These are phyloP conservation scores for Eristalis tenax DNA, from an alignment of 2,888 invertebrate genomes.

Conservation along the genomic window DNA sequence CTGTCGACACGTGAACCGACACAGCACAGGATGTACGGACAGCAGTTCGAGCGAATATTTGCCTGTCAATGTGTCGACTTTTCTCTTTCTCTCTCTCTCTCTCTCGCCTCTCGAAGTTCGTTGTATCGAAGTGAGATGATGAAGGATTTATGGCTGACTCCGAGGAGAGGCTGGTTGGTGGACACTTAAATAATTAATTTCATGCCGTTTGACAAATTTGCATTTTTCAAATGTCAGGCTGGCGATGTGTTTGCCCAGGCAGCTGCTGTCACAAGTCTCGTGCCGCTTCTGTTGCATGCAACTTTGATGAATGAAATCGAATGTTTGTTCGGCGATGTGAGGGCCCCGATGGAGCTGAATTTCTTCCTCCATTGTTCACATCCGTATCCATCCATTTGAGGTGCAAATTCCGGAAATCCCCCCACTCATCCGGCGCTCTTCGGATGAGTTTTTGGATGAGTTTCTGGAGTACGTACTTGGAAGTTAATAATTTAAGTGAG, in stretches of 20 bases:
- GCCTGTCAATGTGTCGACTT: slow-evolving; percentile 62
- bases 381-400: slow-evolving; percentile 25
- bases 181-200: slow-evolving; percentile 67
- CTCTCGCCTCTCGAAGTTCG: neutral
- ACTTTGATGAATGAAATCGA: slow-evolving; percentile 60
- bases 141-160: slow-evolving; percentile 61
- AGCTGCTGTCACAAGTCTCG: slow-evolving; percentile 28
- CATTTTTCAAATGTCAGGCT: slow-evolving; percentile 65
- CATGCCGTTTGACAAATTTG: slow-evolving; percentile 66
- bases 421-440: too few species aligned
- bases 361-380: slow-evolving; percentile 41
- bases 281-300: slow-evolving; percentile 41
- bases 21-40: slow-evolving; percentile 20
- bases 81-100: slow-evolving; percentile 5
- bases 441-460: too few species aligned
- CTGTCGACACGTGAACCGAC: slow-evolving; percentile 44
- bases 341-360: neutral
- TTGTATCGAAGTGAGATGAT: slow-evolving; percentile 61
- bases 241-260: slow-evolving; percentile 39
- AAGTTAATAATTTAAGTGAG: slow-evolving; percentile 70
- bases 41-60: slow-evolving; percentile 14
- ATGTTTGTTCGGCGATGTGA: slow-evolving; percentile 53
- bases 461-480: slow-evolving; percentile 41
- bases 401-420: slow-evolving; percentile 50
- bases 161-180: slow-evolving; percentile 29